Conservation (phyloP, 2,113 vertebrate species). For the Paramormyrops kingsleyae region DNA sequence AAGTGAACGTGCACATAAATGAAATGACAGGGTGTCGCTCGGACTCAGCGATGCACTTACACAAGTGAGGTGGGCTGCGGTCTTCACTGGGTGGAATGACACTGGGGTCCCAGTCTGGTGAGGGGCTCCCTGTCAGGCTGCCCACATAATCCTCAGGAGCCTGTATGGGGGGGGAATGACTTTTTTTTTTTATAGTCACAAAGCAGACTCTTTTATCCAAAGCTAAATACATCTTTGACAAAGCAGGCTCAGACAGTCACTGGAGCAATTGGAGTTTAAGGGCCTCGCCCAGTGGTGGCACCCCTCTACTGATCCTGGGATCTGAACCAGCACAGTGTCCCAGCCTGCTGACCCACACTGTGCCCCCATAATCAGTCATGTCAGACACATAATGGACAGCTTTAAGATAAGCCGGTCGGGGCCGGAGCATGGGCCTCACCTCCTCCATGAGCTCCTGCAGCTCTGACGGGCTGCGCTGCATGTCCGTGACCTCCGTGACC, state of each 20-base stretch:
- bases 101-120: slow-evolving; percentile 69
- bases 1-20: not conserved
- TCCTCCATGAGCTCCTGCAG: slow-evolving; percentile 81
- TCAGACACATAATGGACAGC: not conserved
- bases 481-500: slow-evolving; percentile 23
- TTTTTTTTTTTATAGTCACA: not conserved
- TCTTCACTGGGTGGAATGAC: slow-evolving; percentile 66
- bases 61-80: slow-evolving; percentile 70
- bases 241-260: not conserved
- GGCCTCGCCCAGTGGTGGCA: not conserved
- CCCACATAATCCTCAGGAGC: slow-evolving; percentile 66
- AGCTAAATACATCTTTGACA: not conserved
- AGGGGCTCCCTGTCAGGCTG: slow-evolving; percentile 71
- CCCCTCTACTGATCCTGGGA: not conserved
- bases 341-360: not conserved
- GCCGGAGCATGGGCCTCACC: slow-evolving; percentile 45
- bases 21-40: not conserved
- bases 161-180: slow-evolving; percentile 18
- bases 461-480: slow-evolving; percentile 73
- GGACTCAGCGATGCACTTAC: slow-evolving; percentile 50
- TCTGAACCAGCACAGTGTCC: not conserved
- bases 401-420: not conserved
- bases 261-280: not conserved
- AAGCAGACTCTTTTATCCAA: not conserved
- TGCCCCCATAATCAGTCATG: not conserved